Evolutionary conservation across 2,113 vertebrate species (phyloP).

Genomic region (Athene cunicularia): DNA sequence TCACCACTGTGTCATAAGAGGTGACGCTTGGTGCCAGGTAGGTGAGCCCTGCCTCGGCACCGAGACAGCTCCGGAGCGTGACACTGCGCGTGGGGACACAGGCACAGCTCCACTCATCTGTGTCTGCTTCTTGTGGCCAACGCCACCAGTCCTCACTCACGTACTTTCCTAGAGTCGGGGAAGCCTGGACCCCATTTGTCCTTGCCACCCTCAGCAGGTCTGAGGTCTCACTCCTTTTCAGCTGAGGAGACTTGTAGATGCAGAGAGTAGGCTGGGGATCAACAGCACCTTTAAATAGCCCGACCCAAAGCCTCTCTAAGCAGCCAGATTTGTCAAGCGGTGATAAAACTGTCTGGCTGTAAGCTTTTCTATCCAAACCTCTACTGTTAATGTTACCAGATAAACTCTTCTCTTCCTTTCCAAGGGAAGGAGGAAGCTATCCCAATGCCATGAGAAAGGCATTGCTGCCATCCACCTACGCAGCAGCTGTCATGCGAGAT

Average conservation of each 20-base stretch:
- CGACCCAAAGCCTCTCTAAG: slow-evolving; percentile 13
- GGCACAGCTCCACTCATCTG: neutral
- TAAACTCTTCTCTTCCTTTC: neutral
- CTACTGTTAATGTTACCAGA: accelerated
- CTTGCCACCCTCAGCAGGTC: neutral
- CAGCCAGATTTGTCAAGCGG: neutral
- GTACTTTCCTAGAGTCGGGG: accelerated
- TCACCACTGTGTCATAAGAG: neutral
- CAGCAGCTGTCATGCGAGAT: accelerated
- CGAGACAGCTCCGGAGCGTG: accelerated
- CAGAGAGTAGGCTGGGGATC: neutral
- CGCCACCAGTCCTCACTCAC: accelerated
- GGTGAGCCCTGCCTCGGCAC: neutral
- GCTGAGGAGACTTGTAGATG: accelerated
- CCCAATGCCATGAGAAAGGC: neutral
- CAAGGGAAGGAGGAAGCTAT: accelerated
- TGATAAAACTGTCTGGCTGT: neutral
- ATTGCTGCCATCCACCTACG: accelerated
- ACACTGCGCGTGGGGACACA: accelerated
- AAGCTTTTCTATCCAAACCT: neutral
- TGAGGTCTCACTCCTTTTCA: neutral
- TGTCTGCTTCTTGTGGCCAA: neutral
- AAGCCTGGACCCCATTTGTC: neutral
- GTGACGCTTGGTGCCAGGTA: neutral
- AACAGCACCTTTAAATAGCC: slow-evolving; percentile 3